Percentiles rank a stretch among this genome's conserved stretches.
Conservation (phyloP, 2,113 vertebrate species). For the Caracal caracal region DNA sequence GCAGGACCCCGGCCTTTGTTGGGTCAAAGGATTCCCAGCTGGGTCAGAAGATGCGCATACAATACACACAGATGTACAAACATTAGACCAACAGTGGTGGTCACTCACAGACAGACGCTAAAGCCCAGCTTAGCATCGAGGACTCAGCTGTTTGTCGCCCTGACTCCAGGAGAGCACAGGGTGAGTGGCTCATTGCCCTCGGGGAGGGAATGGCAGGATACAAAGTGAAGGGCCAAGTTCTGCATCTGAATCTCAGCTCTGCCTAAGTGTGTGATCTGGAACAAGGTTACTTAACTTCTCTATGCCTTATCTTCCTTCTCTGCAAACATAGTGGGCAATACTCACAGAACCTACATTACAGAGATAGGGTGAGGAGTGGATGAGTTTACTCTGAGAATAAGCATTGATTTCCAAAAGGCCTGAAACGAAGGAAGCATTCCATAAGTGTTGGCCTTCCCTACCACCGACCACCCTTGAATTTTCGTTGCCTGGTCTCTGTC, state of each 20-base stretch:
- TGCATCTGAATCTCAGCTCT: neutral
- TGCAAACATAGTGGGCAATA: neutral
- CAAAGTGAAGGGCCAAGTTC: neutral
- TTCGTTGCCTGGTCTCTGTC: neutral
- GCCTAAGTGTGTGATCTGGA: neutral
- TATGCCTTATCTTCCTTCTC: neutral
- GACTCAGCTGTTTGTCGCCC: neutral
- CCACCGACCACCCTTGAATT: neutral
- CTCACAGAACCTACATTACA: neutral
- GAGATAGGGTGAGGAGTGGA: neutral
- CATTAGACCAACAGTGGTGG: neutral
- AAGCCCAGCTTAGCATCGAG: neutral
- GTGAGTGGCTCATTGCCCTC: fast-evolving
- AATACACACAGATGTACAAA: neutral
- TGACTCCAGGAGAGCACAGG: neutral
- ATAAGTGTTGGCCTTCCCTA: neutral
- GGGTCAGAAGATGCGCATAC: neutral
- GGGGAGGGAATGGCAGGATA: neutral
- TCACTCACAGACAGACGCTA: neutral
- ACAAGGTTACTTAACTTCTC: neutral
- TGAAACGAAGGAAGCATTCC: neutral
- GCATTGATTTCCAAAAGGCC: neutral
- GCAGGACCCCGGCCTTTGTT: neutral
- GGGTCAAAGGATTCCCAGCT: neutral
- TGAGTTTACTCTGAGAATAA: neutral